Conservation (phyloP, 1,140 invertebrate genomes). For the Brachionus rotundiformis region DNA sequence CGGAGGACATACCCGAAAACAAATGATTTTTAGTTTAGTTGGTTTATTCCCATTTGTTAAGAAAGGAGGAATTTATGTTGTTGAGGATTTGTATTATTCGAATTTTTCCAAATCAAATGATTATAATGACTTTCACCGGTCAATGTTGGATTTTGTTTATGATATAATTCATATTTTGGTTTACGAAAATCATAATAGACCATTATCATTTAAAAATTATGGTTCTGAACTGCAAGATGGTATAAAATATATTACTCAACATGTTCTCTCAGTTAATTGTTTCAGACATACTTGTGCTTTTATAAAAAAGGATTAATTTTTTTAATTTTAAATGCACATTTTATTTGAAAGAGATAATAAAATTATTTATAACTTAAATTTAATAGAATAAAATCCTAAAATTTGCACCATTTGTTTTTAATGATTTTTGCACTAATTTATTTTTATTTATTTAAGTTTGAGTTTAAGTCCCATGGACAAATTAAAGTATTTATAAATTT, state of each 20-base stretch:
- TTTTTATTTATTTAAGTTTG: no score
- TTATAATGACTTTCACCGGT: background rate
- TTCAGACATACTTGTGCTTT: background rate
- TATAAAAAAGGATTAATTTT: background rate
- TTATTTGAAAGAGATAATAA: no score
- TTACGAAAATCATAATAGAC: no score
- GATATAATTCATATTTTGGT: background rate
- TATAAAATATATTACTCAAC: background rate
- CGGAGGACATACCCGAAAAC: background rate
- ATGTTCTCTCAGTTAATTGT: background rate
- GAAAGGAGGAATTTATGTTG: background rate
- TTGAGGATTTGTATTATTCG: slow-evolving; percentile 18
- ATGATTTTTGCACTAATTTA: no score
- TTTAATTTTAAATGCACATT: no score
- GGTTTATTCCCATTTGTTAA: background rate
- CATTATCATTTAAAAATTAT: background rate
- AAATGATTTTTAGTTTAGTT: background rate
- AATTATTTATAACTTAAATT: no score
- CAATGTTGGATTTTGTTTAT: background rate
- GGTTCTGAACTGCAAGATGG: background rate
- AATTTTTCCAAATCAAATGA: background rate
- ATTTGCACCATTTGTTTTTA: no score
- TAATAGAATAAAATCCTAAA: no score
- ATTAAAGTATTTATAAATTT: no score
- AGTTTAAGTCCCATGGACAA: no score